Base-by-base conservation (phyloP, 2,797 vertebrate genomes). In the Lerista edwardsae region DNA sequence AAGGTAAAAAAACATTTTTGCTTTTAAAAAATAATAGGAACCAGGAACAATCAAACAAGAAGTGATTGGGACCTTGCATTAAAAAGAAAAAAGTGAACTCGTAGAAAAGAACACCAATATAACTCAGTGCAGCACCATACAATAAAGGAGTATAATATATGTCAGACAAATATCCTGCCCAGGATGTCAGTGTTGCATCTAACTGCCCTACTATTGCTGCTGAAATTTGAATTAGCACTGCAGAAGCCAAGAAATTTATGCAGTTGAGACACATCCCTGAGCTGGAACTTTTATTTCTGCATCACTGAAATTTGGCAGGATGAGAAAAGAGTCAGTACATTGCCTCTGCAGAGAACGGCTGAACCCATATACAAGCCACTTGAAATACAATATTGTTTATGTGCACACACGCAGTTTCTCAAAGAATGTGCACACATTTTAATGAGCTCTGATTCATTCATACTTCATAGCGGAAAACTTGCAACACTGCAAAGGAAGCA, bases 81-180 rank as follows among this genome's bases (percentile, higher is more conserved):
- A 55, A 17, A 55, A 55, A 55, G 23, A 62, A 29, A 39, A 67
- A 6, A n/a, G 44, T 73, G 29, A 73, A 57, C 39, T 44, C n/a
- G 80, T 1, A 2, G 73, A 69, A 75, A 79, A 73, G 10, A 79
- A 87, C 36, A 68, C 72, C 68, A 82, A n/a, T 0, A 0, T 47
- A 19, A 75, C 79, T 80, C 34, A 75, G 79, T 88, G 84, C 34
- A 90, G 90, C 88, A 93, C 89, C 89, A 83, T 80, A 80, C 69
- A 87, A 29, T 1, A 57, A 27, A 85, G 21, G 41, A 39, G 64
- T 15, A 1, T 39, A 25, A 51, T 36, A 44, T 6, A 6, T 51
- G 51, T 55, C 51, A 64, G 6, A 34, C 27, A 78, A 61, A 6
- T 77, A 15, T 36, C 9, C 21, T 47, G 29, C 34, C 44, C 36